Conservation (phyloP, 2,797 vertebrate species). For the Cottoperca gobio region DNA sequence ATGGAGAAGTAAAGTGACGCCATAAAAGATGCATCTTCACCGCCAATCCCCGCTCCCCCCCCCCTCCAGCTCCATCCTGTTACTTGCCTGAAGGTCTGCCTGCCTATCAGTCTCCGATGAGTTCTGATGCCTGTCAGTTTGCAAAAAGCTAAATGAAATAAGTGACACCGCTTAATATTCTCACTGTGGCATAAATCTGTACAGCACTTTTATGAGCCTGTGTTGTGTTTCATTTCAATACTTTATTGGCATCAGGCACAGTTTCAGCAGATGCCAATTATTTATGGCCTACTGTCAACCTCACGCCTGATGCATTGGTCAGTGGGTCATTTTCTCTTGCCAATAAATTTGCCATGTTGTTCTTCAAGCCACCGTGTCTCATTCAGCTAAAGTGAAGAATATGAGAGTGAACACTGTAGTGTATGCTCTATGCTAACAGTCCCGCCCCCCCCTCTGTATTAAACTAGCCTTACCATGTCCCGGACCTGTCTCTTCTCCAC, state of each 20-base stretch:
- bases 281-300: constrained; percentile 53
- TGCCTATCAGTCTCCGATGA: constrained; percentile 44
- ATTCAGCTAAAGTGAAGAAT: constrained; percentile 11
- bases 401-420: not conserved
- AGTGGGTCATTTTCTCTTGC: constrained; percentile 45
- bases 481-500: not conserved
- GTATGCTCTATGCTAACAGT: not conserved
- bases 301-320: constrained; percentile 56
- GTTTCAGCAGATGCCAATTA: constrained; percentile 53
- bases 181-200: constrained; percentile 70
- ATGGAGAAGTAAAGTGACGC: constrained; percentile 57
- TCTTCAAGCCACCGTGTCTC: constrained; percentile 17
- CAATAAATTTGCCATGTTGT: constrained; percentile 55
- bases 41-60: not conserved
- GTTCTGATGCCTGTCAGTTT: constrained; percentile 63
- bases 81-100: constrained; percentile 51
- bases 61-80: constrained; percentile 17
- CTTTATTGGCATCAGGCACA: constrained; percentile 49
- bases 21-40: constrained; percentile 58
- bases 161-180: constrained; percentile 69
- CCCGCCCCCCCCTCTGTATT: not conserved
- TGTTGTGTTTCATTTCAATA: constrained; percentile 61
- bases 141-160: constrained; percentile 67
- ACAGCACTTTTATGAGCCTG: constrained; percentile 52
- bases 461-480: not conserved